Evolutionary conservation across 1,140 invertebrate genomes (phyloP), one percentile per base, ranked within the genome.

Genomic region (Lordiphosa mommai): DNA sequence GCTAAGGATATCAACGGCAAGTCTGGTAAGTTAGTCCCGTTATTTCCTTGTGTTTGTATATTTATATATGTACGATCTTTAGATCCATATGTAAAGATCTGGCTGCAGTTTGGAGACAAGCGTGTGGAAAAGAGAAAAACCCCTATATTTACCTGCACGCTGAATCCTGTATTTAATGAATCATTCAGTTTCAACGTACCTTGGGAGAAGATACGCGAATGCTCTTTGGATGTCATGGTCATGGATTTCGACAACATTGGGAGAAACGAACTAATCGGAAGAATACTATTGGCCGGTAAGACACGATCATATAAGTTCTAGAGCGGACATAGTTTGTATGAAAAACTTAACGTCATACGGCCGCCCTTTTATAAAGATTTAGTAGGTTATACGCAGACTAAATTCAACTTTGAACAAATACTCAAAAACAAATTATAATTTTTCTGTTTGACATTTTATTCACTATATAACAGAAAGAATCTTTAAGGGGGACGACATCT

Each of bases 81-180:
- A 97, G 97, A 98, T 94, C 96, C 97, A 0, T 98, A 98, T 87
- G 96, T 98, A 0, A 98, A 98, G 89, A 95, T 98, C 3, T 98
- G 97, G 97, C 92, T 98, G 1, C 96, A 98, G 71, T 97, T 98
- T 86, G 96, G 96, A 7, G 97, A 98, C 66, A 97, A 98, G 71
- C 92, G 95, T 53, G 94, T 98, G 60, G 97, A 98, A 89, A 98
- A 98, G 87, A 94, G 96, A 87, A 98, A 98, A 91, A 98, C 96
- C n/a, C 94, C 95, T 20, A 96, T 98, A 71, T 97, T 97, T 89
- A 97, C 97, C 80, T 97, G 96, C 87, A 97, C 95, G 2, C 90
- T 97, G 50, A 96, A 97, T 89, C 97, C 93, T 1, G 93, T 97
- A 34, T 98, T 98, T 91, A 97, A 98, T 90, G 96, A 98, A 88